phyloP scores from a whole-genome alignment of 2,888 invertebrate species.

The Temnothorax rugatulus region DNA sequence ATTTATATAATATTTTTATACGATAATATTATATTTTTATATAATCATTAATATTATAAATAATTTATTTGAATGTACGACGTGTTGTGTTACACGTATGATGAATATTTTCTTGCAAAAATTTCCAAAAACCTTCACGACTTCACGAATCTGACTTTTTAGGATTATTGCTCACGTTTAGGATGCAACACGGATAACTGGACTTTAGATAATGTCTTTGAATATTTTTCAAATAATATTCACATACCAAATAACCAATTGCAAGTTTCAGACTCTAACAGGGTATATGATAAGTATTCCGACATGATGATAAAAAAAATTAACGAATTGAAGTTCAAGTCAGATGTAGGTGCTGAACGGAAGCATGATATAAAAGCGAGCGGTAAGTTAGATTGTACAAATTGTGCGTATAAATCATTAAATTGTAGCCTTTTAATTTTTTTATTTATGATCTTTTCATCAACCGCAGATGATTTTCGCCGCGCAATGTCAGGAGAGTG shows the following conservation, averaged over 20 bases:
- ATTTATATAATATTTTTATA: not conserved
- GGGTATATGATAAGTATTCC: slow-evolving; percentile 76
- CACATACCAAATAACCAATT: not conserved
- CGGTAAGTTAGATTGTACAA: slow-evolving; percentile 60
- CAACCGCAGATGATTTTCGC: slow-evolving; percentile 70
- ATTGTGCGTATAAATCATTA: not conserved
- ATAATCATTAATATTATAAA: not conserved
- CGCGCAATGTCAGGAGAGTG: slow-evolving; percentile 59
- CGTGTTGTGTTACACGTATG: slow-evolving; percentile 17
- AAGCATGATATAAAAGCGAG: slow-evolving; percentile 73
- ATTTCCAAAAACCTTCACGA: slow-evolving; percentile 14
- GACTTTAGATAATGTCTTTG: slow-evolving; percentile 72
- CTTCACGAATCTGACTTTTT: slow-evolving; percentile 36
- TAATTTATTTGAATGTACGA: slow-evolving; percentile 20
- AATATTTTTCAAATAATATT: slow-evolving; percentile 64
- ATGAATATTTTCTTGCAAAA: slow-evolving; percentile 23
- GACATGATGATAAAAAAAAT: slow-evolving; percentile 72
- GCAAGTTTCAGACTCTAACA: slow-evolving; percentile 55
- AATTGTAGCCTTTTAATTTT: not conserved
- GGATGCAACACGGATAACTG: slow-evolving; percentile 75
- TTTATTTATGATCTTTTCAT: not conserved
- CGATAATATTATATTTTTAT: not conserved
- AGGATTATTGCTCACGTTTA: slow-evolving; percentile 77
- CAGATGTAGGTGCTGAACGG: slow-evolving; percentile 71
- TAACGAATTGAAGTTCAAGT: slow-evolving; percentile 72